Conservation (phyloP, 2,113 vertebrate species). For the Nicator chloris region DNA sequence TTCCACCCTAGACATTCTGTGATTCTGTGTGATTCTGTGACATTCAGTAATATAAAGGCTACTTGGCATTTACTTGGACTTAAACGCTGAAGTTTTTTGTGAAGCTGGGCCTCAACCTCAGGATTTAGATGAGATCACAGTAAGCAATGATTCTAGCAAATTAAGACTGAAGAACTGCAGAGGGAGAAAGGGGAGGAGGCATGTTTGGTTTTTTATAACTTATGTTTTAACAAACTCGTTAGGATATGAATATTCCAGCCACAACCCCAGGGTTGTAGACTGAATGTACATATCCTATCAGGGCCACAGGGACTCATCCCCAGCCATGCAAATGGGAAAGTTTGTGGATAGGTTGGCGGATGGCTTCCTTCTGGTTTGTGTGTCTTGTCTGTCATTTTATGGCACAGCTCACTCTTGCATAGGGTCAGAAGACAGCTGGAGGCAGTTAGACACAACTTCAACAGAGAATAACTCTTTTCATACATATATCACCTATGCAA, state of each 20-base stretch:
- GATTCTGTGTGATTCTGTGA: no score
- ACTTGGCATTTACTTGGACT: not conserved
- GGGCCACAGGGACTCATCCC: not conserved
- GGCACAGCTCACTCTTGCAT: not conserved
- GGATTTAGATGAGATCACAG: not conserved
- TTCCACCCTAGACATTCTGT: no score
- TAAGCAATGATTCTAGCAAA: not conserved
- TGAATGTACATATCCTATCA: not conserved
- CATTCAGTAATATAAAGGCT: not conserved
- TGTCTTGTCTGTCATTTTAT: not conserved
- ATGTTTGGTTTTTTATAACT: not conserved
- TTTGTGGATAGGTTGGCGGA: not conserved
- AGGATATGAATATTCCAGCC: not conserved
- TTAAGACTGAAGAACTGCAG: not conserved
- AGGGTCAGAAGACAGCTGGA: not conserved
- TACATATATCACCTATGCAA: not conserved
- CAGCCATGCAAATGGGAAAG: not conserved
- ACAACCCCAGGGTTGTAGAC: rapidly evolving
- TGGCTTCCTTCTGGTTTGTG: not conserved
- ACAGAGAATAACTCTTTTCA: not conserved
- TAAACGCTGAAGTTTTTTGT: not conserved
- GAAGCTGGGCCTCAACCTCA: not conserved
- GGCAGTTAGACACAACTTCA: not conserved
- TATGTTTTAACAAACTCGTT: not conserved
- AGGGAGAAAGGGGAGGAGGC: rapidly evolving